These are phyloP conservation scores for Eledona agricola DNA, from an alignment of 2,888 invertebrate species.

Conservation along the genomic window DNA sequence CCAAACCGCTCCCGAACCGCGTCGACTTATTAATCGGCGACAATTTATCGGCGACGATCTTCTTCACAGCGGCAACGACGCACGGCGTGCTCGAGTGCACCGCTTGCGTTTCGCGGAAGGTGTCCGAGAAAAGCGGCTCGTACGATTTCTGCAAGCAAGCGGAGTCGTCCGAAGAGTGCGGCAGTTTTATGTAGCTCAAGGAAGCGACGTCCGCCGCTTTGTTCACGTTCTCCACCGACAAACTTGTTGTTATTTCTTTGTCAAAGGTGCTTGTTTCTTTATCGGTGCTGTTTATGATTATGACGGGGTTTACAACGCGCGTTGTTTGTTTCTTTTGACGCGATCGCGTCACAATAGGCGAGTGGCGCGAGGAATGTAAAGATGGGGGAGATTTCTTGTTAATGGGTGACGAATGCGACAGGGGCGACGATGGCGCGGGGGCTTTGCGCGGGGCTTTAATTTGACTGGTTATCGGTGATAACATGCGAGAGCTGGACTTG, in stretches of 20 bases:
- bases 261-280: slow-evolving; percentile 31
- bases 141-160: slow-evolving; percentile 3
- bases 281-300: too few relatives aligned
- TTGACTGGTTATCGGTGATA: too few relatives aligned
- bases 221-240: slow-evolving; percentile 38
- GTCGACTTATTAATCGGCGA: slow-evolving; percentile 30
- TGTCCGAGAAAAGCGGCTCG: slow-evolving; percentile 35
- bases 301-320: not conserved
- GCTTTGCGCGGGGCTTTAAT: too few relatives aligned
- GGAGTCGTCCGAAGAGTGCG: slow-evolving; percentile 7
- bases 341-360: slow-evolving; percentile 18
- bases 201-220: slow-evolving; percentile 4
- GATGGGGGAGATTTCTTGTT: too few relatives aligned
- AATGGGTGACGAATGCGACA: too few relatives aligned
- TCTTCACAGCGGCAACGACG: slow-evolving; percentile 7
- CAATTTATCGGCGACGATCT: slow-evolving; percentile 27
- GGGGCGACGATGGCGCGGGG: too few relatives aligned
- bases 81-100: slow-evolving; percentile 43
- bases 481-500: slow-evolving; percentile 1
- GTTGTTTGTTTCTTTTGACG: not conserved
- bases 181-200: slow-evolving; percentile 29
- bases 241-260: slow-evolving; percentile 36
- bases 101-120: slow-evolving; percentile 34
- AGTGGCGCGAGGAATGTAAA: too few relatives aligned
- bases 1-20: too few relatives aligned